Percentiles rank a stretch among this genome's conserved stretches.
These are phyloP conservation scores for Paralvinella palmiformis DNA, from an alignment of 1,140 invertebrate genomes.

Conservation along the genomic window DNA sequence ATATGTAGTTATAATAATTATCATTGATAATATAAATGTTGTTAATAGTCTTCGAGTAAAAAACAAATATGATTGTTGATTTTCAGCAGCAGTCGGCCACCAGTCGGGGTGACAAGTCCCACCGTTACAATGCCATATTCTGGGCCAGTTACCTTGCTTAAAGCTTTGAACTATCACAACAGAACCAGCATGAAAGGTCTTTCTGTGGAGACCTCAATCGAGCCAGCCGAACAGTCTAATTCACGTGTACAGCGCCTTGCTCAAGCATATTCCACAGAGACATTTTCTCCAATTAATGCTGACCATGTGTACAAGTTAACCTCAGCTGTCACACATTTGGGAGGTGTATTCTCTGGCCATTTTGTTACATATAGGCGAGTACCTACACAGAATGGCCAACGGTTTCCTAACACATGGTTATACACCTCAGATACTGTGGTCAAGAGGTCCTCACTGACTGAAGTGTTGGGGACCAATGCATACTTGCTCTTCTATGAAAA, in stretches of 20 bases:
- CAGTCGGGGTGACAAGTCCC: neutral
- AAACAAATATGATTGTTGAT: no score
- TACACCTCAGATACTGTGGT: conserved; percentile 51
- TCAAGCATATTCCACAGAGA: conserved; percentile 10
- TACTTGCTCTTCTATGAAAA: conserved; percentile 57
- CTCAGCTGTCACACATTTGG: conserved; percentile 83
- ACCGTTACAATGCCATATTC: conserved; percentile 20
- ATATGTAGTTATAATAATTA: no score
- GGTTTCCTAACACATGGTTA: conserved; percentile 13
- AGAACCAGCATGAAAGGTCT: conserved; percentile 32
- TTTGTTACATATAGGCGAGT: conserved; percentile 84
- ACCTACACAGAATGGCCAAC: conserved; percentile 21
- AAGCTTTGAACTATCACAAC: conserved; percentile 41
- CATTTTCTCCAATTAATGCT: neutral
- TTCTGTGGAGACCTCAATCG: conserved; percentile 30
- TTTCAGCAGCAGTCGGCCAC: no score
- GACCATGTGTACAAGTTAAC: conserved; percentile 61
- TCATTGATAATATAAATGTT: no score
- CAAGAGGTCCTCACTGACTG: conserved; percentile 33
- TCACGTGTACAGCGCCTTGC: conserved; percentile 1
- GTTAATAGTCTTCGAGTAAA: no score
- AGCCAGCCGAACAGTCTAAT: conserved; percentile 42
- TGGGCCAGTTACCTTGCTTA: conserved; percentile 36
- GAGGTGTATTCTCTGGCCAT: conserved; percentile 78
- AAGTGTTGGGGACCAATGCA: conserved; percentile 48